Conservation (phyloP, 2,797 vertebrate genomes). For the Danio kyathit region DNA sequence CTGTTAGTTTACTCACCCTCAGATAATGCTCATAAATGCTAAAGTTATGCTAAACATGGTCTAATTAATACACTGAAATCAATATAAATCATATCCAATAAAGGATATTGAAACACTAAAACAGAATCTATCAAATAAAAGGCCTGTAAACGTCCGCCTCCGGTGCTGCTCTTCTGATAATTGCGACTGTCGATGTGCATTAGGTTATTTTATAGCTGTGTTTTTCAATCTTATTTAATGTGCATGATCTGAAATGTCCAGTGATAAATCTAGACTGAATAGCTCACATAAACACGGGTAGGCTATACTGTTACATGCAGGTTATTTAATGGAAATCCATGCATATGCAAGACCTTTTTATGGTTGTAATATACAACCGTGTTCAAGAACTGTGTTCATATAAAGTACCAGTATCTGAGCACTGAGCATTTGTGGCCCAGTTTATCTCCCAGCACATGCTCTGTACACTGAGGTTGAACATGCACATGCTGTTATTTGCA, state of each 20-base stretch:
- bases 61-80: no score
- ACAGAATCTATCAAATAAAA: no score
- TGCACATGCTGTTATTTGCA: no score
- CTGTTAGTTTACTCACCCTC: no score
- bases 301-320: background rate
- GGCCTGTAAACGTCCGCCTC: no score
- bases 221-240: conserved; percentile 10
- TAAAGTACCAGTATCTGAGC: background rate
- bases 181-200: no score
- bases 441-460: background rate
- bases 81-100: no score
- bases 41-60: no score
- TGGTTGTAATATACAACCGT: background rate
- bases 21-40: no score
- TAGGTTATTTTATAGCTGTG: background rate
- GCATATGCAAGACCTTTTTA: conserved; percentile 2
- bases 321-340: background rate
- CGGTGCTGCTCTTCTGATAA: no score
- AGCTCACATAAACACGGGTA: background rate
- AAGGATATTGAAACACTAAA: no score
- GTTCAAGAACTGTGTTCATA: background rate
- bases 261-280: conserved; percentile 19
- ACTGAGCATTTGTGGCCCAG: background rate
- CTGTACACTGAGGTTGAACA: no score
- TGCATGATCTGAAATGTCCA: background rate